Evolutionary conservation across 2,113 vertebrate species (phyloP).

Genomic region (Rostratula benghalensis): DNA sequence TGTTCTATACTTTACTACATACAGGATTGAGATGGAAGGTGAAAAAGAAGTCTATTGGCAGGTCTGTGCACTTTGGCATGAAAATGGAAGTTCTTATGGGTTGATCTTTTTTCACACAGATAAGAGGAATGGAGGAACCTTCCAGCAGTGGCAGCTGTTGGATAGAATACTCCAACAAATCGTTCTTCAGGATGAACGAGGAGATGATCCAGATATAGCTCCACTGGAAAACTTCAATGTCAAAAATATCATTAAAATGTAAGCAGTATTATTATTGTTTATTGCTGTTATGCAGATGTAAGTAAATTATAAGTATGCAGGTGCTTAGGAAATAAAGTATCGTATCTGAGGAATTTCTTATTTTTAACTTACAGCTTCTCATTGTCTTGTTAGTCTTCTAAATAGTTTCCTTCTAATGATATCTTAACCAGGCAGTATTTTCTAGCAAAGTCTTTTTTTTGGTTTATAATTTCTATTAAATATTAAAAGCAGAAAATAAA

Average conservation of each 20-base stretch:
- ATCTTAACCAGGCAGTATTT: neutral
- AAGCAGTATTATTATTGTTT: conserved; percentile 64
- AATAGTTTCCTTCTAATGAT: neutral
- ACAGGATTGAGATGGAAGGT: neutral
- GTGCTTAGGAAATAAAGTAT: neutral
- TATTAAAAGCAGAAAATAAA: neutral
- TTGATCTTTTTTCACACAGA: conserved; percentile 72
- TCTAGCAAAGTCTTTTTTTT: neutral
- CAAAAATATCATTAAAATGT: conserved; percentile 97
- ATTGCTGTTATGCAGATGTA: neutral
- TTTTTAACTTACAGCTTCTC: neutral
- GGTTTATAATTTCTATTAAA: neutral
- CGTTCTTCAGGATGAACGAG: conserved; percentile 93
- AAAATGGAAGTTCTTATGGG: neutral
- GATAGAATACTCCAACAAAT: conserved; percentile 97
- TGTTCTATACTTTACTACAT: neutral
- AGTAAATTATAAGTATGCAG: neutral
- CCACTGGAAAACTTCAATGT: conserved; percentile 96
- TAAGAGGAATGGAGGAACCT: conserved; percentile 85
- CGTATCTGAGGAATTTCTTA: neutral
- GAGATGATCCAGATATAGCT: conserved; percentile 89
- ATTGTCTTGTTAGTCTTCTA: neutral
- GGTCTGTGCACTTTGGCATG: neutral
- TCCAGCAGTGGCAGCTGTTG: conserved; percentile 96
- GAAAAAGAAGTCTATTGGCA: neutral